Evolutionary conservation across 2,888 invertebrate species (phyloP).

Genomic region (Cordilura impudica): DNA sequence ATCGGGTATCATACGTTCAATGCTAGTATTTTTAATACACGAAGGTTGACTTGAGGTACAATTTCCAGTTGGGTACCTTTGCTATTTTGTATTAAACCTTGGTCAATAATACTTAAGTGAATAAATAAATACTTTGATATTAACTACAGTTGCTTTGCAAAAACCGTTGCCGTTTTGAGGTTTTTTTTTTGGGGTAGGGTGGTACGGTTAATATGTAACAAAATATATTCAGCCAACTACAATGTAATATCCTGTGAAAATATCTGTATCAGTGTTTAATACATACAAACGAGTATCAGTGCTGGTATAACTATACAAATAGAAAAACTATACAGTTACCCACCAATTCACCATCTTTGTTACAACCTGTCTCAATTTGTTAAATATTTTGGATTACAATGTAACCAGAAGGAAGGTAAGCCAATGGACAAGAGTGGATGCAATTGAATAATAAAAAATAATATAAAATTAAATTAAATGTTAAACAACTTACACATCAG

Average conservation of each 20-base stretch:
- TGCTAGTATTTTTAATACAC: too few relatives aligned
- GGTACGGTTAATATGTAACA: slow-evolving; percentile 27
- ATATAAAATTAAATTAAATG: too few relatives aligned
- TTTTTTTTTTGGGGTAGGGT: background rate
- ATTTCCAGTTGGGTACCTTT: background rate
- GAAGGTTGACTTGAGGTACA: too few relatives aligned
- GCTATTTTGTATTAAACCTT: slow-evolving; percentile 36
- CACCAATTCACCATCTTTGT: background rate
- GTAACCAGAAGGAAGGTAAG: background rate
- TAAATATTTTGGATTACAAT: background rate
- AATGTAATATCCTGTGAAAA: slow-evolving; percentile 46
- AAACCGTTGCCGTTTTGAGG: background rate
- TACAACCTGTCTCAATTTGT: slow-evolving; percentile 9
- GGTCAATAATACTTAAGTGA: slow-evolving; percentile 55
- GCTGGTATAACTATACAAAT: slow-evolving; percentile 17
- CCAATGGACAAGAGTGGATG: too few relatives aligned
- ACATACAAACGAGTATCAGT: slow-evolving; percentile 6
- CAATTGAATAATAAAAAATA: too few relatives aligned
- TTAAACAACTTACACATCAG: too few relatives aligned
- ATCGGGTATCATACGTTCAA: too few relatives aligned
- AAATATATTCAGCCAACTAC: slow-evolving; percentile 33
- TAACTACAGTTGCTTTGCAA: background rate
- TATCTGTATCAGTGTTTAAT: slow-evolving; percentile 29
- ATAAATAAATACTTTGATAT: slow-evolving; percentile 40
- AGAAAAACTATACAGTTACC: background rate